Evolutionary conservation across 2,797 vertebrate species (phyloP).

Genomic region (Amblyraja radiata): DNA sequence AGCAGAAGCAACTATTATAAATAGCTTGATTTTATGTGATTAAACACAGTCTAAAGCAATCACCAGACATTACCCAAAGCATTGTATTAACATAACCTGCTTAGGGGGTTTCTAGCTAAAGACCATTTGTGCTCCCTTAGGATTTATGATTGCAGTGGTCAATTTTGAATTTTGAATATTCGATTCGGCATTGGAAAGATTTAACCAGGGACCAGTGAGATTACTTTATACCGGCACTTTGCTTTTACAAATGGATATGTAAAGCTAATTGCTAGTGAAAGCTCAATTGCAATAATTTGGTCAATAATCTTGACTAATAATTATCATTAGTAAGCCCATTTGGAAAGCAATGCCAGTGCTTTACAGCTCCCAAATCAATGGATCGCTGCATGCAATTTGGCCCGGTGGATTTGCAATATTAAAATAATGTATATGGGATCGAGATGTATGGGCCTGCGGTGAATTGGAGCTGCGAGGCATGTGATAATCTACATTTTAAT

Average conservation of each 20-base stretch:
- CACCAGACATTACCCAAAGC: neutral
- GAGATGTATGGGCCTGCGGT: neutral
- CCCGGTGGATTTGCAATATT: neutral
- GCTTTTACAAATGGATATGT: neutral
- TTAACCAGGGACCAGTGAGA: no score
- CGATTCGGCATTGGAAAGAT: neutral
- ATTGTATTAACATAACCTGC: neutral
- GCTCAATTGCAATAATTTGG: neutral
- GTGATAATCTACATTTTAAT: neutral
- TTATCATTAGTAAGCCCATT: neutral
- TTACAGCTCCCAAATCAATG: slow-evolving; percentile 1
- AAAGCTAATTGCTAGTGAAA: slow-evolving; percentile 18
- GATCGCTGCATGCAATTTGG: neutral
- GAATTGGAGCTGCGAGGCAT: neutral
- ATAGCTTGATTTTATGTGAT: slow-evolving; percentile 6
- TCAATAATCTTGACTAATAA: slow-evolving; percentile 24
- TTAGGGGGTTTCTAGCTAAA: neutral
- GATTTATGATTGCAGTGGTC: neutral
- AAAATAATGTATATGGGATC: neutral
- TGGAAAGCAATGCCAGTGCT: neutral
- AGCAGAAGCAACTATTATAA: neutral
- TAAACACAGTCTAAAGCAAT: neutral
- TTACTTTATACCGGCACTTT: neutral
- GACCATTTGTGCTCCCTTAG: neutral
- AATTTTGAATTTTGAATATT: neutral